Evolutionary conservation across 2,797 vertebrate species (phyloP).

Genomic region (Muscicapa comitata): DNA sequence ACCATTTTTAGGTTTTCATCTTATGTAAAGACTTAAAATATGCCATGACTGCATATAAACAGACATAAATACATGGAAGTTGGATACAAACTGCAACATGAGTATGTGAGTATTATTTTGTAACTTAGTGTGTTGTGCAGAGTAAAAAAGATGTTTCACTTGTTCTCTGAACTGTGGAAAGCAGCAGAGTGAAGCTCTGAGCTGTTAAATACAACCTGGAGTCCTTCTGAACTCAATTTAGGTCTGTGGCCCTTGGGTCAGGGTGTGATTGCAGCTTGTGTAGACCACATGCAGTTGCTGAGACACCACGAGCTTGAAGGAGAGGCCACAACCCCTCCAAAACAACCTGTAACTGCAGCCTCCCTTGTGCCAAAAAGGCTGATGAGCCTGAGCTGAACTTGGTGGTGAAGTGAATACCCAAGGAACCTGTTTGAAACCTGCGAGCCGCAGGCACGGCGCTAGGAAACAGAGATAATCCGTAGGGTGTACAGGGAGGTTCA

Average conservation of each 20-base stretch:
- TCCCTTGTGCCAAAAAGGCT: background rate
- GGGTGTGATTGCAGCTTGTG: background rate
- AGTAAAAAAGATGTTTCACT: background rate
- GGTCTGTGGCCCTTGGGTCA: background rate
- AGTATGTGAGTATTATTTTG: background rate
- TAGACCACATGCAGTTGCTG: background rate
- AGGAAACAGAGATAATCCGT: background rate
- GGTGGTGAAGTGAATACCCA: background rate
- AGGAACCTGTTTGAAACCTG: background rate
- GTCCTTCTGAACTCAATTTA: background rate
- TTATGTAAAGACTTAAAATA: background rate
- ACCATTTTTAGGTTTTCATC: background rate
- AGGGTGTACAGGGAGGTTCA: background rate
- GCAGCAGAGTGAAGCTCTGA: background rate
- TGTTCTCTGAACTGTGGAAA: background rate
- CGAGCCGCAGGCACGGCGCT: background rate
- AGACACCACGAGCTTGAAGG: background rate
- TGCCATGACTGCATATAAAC: background rate
- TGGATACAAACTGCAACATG: background rate
- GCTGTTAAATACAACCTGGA: background rate
- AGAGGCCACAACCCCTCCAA: background rate
- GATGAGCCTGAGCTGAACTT: background rate
- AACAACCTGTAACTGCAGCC: background rate
- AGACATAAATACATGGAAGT: background rate
- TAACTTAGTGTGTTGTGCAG: background rate